Conservation (phyloP, 2,888 invertebrate species). For the Drosophila ezoana region DNA sequence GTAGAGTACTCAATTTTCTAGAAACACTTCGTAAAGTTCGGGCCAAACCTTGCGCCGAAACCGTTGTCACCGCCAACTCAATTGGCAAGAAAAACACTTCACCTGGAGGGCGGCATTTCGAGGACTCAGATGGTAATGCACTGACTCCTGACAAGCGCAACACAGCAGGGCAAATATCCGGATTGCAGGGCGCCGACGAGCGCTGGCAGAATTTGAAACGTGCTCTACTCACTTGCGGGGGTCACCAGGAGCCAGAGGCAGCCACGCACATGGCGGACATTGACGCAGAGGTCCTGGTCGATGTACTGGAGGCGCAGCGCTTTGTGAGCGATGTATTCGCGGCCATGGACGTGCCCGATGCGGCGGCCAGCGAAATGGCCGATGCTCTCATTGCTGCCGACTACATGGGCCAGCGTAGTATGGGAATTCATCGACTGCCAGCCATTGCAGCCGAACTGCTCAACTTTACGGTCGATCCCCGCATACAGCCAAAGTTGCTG, state of each 20-base stretch:
- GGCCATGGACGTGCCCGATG: slow-evolving; percentile 50
- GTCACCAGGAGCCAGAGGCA: slow-evolving; percentile 16
- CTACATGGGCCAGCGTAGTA: slow-evolving; percentile 49
- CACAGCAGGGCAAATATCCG: neutral
- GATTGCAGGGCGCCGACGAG: neutral
- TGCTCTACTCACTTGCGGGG: slow-evolving; percentile 22
- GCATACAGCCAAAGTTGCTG: slow-evolving; percentile 30
- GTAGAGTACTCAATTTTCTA: slow-evolving; percentile 29
- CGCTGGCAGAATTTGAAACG: slow-evolving; percentile 45
- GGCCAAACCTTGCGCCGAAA: slow-evolving; percentile 3
- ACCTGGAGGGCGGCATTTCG: too few species aligned
- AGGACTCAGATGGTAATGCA: neutral
- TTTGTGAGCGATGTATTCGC: slow-evolving; percentile 52
- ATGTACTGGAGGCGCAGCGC: slow-evolving; percentile 47
- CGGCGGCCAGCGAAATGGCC: slow-evolving; percentile 53
- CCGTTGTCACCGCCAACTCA: neutral
- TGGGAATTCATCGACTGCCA: slow-evolving; percentile 56
- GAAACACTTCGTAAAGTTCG: slow-evolving; percentile 27
- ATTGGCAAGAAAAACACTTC: neutral
- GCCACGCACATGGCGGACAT: neutral
- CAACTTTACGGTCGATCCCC: slow-evolving; percentile 27
- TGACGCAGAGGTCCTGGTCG: slow-evolving; percentile 23
- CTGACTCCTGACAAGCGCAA: neutral
- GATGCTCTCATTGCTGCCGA: slow-evolving; percentile 58
- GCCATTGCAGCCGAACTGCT: slow-evolving; percentile 49